Conservation (phyloP, 1,140 invertebrate genomes). For the Dinoponera quadriceps region DNA sequence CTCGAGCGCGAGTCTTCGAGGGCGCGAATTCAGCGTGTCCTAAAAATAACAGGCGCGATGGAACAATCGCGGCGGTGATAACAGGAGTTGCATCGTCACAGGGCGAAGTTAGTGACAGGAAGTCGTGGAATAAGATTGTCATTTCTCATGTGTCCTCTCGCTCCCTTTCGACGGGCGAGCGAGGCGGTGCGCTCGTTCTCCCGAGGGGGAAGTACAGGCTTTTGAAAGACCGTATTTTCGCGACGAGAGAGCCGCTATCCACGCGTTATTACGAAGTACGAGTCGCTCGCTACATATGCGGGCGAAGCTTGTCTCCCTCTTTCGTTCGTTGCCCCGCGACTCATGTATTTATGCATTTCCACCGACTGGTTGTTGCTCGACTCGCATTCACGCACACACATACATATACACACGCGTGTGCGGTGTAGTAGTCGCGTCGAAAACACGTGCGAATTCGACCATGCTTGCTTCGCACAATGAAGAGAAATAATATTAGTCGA, state of each 20-base stretch:
- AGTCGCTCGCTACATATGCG: slow-evolving; percentile 79
- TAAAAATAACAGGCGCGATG: not conserved
- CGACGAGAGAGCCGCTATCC: slow-evolving; percentile 73
- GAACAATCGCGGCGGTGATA: not conserved
- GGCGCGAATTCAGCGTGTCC: too few relatives aligned
- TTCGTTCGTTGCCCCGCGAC: slow-evolving; percentile 77
- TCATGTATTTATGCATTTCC: slow-evolving; percentile 85
- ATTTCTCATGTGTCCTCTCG: slow-evolving; percentile 59
- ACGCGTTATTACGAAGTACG: slow-evolving; percentile 81
- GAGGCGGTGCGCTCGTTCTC: slow-evolving; percentile 67
- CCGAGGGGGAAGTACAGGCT: slow-evolving; percentile 73
- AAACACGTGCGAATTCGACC: slow-evolving; percentile 40
- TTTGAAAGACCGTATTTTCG: slow-evolving; percentile 81
- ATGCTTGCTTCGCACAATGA: not conserved
- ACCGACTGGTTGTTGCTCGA: slow-evolving; percentile 74
- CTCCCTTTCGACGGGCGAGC: slow-evolving; percentile 15
- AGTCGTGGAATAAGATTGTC: slow-evolving; percentile 57
- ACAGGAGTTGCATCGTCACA: slow-evolving; percentile 14
- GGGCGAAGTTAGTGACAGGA: slow-evolving; percentile 8
- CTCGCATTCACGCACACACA: slow-evolving; percentile 66
- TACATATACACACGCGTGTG: not conserved
- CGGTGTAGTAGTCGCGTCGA: not conserved
- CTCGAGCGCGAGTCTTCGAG: too few relatives aligned
- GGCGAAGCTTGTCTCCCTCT: slow-evolving; percentile 74
- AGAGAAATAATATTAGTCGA: slow-evolving; percentile 17